Evolutionary conservation across 2,888 invertebrate species (phyloP).

Genomic region (Euphydryas editha): DNA sequence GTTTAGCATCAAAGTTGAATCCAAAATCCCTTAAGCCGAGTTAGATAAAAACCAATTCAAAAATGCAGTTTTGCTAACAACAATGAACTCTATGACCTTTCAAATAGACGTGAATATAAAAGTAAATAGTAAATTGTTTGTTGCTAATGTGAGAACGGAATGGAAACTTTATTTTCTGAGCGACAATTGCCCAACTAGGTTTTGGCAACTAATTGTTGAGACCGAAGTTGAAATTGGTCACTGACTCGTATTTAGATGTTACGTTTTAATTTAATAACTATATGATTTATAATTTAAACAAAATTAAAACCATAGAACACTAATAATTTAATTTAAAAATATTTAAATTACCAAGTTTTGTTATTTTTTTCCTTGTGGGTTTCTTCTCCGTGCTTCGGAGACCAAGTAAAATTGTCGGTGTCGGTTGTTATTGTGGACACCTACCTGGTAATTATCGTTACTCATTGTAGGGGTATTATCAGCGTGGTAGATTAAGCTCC

Average conservation of each 20-base stretch:
- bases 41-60: conserved; percentile 55
- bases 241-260: conserved; percentile 34
- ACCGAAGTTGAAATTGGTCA: conserved; percentile 62
- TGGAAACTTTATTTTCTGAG: conserved; percentile 74
- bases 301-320: not conserved
- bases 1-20: conserved; percentile 76
- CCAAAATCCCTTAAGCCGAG: conserved; percentile 77
- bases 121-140: conserved; percentile 34
- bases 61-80: not conserved
- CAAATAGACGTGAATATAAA: conserved; percentile 13
- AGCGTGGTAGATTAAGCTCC: no score
- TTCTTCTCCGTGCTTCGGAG: no score
- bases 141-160: conserved; percentile 61
- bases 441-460: no score
- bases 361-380: no score
- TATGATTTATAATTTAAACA: not conserved
- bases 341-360: no score
- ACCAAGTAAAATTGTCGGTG: no score
- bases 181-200: conserved; percentile 77
- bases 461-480: no score
- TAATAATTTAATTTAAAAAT: not conserved
- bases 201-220: conserved; percentile 75
- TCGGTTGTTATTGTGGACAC: no score
- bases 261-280: conserved; percentile 18
- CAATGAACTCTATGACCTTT: not conserved